Evolutionary conservation across 1,140 invertebrate species (phyloP).

Genomic region (Macrobrachium rosenbergii): DNA sequence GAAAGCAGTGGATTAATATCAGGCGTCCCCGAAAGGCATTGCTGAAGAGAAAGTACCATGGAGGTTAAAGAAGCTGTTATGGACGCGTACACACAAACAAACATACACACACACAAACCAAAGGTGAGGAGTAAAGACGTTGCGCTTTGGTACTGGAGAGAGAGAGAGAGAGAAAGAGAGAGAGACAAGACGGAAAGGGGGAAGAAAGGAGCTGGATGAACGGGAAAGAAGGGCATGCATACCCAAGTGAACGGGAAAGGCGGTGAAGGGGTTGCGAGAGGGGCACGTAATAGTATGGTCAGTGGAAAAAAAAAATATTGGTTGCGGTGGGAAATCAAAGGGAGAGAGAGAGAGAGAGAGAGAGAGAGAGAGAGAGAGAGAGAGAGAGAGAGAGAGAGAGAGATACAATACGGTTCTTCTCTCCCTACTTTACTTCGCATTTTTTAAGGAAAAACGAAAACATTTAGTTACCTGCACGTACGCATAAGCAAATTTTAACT

Average conservation of each 20-base stretch:
- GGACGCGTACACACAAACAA: no score
- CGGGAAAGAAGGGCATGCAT: not conserved
- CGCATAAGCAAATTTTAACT: no score
- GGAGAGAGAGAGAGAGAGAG: not conserved
- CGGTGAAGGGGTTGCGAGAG: not conserved
- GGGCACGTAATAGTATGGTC: not conserved
- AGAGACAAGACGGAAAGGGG: not conserved
- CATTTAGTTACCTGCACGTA: no score
- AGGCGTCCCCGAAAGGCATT: no score
- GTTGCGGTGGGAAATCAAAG: not conserved
- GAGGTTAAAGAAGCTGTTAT: no score
- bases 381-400: not conserved
- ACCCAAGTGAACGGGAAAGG: not conserved
- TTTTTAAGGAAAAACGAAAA: no score
- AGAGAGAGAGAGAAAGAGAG: not conserved
- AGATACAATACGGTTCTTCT: no score
- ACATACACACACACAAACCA: no score
- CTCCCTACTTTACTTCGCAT: no score
- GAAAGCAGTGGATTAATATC: not conserved
- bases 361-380: slow-evolving; percentile 16
- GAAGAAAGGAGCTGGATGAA: not conserved
- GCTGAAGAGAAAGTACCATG: no score
- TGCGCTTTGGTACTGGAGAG: not conserved
- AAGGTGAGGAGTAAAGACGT: slow-evolving; percentile 18
- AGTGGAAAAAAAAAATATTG: not conserved